A percentile compares a stretch with the other conserved stretches of the same genome.
These are phyloP conservation scores for Synodontis membranacea DNA, from an alignment of 2,113 vertebrate genomes.

Conservation along the genomic window DNA sequence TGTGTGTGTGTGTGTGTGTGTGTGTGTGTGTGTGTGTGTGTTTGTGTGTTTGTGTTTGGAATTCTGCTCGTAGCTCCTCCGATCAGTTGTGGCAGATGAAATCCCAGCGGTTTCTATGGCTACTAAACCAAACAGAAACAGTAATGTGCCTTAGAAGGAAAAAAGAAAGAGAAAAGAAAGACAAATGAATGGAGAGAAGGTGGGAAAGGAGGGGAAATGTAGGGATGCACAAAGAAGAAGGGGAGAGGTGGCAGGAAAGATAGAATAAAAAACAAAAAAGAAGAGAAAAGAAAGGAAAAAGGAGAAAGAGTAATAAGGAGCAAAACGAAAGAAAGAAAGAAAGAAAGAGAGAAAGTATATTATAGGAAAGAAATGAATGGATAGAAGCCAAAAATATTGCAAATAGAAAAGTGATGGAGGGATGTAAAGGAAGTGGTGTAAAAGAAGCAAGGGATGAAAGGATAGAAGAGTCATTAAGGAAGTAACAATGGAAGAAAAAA, in stretches of 20 bases:
- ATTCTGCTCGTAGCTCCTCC: constrained; percentile 1
- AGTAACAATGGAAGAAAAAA: not conserved
- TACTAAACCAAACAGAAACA: constrained; percentile 66
- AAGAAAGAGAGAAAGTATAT: not conserved
- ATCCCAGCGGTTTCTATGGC: constrained; percentile 61
- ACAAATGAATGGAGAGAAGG: not conserved
- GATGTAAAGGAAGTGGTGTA: not conserved
- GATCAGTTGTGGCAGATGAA: constrained; percentile 54
- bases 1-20: constrained; percentile 6
- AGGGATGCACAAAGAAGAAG: not conserved
- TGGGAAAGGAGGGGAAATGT: not conserved
- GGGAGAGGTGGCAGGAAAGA: not conserved
- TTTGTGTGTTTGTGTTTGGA: not conserved
- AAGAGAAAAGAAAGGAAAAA: not conserved
- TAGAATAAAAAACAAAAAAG: not conserved
- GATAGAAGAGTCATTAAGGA: not conserved
- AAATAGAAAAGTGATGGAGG: not conserved
- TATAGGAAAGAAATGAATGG: not conserved
- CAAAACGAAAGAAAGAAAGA: not conserved
- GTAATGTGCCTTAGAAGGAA: constrained; percentile 65
- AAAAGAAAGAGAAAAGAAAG: constrained; percentile 58
- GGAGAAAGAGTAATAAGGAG: not conserved
- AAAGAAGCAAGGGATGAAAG: not conserved
- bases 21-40: constrained; percentile 2
- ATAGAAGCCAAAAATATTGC: not conserved